Percentiles rank a stretch among this genome's conserved stretches.
phyloP scores from a whole-genome alignment of 1,140 invertebrate species.

The Drosophila ironensis region DNA sequence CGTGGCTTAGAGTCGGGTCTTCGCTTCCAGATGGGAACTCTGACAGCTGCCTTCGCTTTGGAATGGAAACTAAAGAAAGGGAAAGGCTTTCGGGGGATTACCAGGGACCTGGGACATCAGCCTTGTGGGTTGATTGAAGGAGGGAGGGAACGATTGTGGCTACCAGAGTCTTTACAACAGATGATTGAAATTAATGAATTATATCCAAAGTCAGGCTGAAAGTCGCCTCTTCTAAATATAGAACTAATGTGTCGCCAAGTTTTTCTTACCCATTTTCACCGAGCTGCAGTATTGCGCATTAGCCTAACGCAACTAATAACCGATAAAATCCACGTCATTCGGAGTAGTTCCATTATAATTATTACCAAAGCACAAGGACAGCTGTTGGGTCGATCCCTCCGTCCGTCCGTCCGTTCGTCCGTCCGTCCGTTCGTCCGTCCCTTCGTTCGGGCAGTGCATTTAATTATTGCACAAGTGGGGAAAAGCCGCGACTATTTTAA shows the following conservation, averaged over 20 bases:
- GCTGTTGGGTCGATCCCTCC: background rate
- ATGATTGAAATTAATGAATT: too few relatives aligned
- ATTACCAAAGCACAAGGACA: background rate
- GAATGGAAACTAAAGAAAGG: background rate
- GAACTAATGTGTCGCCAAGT: too few relatives aligned
- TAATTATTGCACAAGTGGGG: conserved; percentile 45
- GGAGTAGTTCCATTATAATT: background rate
- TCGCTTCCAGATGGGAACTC: conserved; percentile 8
- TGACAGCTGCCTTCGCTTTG: conserved; percentile 16
- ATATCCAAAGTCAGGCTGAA: too few relatives aligned
- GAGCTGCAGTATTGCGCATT: conserved; percentile 7
- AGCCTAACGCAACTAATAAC: background rate
- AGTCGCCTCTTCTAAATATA: too few relatives aligned
- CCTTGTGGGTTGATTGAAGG: conserved; percentile 32
- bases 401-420: too few relatives aligned
- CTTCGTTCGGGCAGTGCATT: background rate
- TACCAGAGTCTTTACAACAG: too few relatives aligned
- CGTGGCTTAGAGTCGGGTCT: conserved; percentile 20
- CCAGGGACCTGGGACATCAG: background rate
- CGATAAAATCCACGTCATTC: background rate
- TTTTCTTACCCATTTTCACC: background rate
- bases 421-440: too few relatives aligned
- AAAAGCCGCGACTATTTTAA: conserved; percentile 41
- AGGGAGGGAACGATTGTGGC: too few relatives aligned
- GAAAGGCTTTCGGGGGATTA: conserved; percentile 10